A percentile compares a stretch with the other conserved stretches of the same genome.
phyloP scores from a whole-genome alignment of 2,888 invertebrate species.

The Euphydryas editha region DNA sequence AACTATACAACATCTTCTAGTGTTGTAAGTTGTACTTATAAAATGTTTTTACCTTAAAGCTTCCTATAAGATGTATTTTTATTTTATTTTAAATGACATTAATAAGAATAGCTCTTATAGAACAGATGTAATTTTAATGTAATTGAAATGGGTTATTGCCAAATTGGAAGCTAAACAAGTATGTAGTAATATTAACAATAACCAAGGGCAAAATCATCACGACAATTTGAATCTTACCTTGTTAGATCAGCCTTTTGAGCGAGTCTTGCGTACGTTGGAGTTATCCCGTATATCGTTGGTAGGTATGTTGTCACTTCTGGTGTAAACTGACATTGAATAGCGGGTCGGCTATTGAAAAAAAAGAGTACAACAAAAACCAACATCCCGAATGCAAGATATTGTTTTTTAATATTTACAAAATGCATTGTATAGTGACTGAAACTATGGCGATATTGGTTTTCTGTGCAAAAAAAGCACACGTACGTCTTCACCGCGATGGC shows the following conservation, averaged over 20 bases:
- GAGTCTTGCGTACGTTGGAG: conserved; percentile 94
- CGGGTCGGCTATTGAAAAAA: conserved; percentile 73
- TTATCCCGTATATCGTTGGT: conserved; percentile 94
- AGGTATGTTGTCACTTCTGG: conserved; percentile 66
- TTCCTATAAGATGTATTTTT: neutral
- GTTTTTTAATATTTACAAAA: conserved; percentile 77
- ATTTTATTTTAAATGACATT: neutral
- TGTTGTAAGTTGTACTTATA: neutral
- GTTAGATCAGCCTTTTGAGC: conserved; percentile 98
- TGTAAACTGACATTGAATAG: conserved; percentile 74
- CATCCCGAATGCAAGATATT: conserved; percentile 76
- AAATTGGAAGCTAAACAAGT: conserved; percentile 33
- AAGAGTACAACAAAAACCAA: conserved; percentile 74
- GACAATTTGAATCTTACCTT: conserved; percentile 77
- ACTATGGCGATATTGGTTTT: conserved; percentile 30
- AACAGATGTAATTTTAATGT: neutral
- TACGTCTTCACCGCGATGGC: conserved; percentile 27
- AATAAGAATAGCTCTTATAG: neutral
- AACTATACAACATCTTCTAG: neutral
- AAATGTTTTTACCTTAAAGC: neutral
- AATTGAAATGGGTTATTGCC: conserved; percentile 17
- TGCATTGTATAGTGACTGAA: conserved; percentile 64
- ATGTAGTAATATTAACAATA: conserved; percentile 37
- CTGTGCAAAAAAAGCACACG: conserved; percentile 31
- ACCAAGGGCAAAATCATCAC: conserved; percentile 71